Conservation (phyloP, 1,140 invertebrate genomes). For the Brachionus manjavacas region DNA sequence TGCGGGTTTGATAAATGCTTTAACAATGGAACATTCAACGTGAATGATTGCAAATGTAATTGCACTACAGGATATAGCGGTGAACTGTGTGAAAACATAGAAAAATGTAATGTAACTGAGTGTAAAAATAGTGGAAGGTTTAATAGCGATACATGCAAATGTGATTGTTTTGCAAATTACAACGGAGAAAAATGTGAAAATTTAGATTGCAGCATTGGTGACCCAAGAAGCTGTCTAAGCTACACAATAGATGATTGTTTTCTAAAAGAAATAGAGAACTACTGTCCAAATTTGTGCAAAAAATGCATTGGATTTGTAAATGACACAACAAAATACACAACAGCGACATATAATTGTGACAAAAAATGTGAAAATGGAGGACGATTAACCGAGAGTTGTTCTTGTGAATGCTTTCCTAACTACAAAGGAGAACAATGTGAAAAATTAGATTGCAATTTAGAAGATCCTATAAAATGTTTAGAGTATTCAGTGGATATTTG, state of each 20-base stretch:
- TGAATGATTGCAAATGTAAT: background rate
- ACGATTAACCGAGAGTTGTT: background rate
- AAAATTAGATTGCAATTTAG: background rate
- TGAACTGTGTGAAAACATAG: background rate
- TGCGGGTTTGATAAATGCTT: background rate
- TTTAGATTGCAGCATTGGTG: background rate
- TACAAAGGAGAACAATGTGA: background rate
- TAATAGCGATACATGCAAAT: background rate
- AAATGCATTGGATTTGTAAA: background rate
- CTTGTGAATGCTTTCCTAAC: background rate
- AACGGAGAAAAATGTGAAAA: background rate
- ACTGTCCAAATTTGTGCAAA: background rate
- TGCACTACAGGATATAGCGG: background rate
- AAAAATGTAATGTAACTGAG: background rate
- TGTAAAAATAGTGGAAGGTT: constrained; percentile 17
- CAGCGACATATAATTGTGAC: background rate
- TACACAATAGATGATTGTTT: background rate
- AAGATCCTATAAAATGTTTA: background rate
- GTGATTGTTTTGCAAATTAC: background rate
- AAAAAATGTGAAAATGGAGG: constrained; percentile 11
- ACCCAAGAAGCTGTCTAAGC: background rate
- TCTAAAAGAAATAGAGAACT: background rate
- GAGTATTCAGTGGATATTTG: background rate
- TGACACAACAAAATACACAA: background rate
- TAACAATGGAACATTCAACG: background rate